A percentile compares a stretch with the other conserved stretches of the same genome.
phyloP scores from a whole-genome alignment of 2,888 invertebrate species.

The Byasa hedistus region DNA sequence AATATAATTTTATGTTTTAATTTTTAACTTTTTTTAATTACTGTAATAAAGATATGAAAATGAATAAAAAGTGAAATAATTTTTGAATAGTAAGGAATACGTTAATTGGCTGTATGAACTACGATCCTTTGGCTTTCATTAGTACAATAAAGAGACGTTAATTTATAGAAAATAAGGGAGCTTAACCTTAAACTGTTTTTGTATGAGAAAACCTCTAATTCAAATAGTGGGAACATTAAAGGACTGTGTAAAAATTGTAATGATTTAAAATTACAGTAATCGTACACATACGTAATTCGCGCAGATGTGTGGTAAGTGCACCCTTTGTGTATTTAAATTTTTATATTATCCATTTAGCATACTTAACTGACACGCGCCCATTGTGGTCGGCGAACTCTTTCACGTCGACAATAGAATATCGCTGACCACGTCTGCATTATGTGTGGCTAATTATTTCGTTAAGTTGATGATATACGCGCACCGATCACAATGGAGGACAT shows the following conservation, averaged over 20 bases:
- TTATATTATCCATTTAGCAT: conserved; percentile 48
- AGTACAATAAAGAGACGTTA: too few species aligned
- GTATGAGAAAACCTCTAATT: too few species aligned
- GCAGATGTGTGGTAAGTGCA: conserved; percentile 48
- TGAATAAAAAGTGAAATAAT: too few species aligned
- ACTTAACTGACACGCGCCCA: conserved; percentile 58
- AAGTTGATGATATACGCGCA: conserved; percentile 62
- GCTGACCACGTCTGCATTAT: conserved; percentile 61
- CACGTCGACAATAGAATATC: conserved; percentile 53
- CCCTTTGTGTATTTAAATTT: conserved; percentile 43
- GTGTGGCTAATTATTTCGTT: conserved; percentile 66
- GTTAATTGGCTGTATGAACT: too few species aligned
- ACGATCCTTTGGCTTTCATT: too few species aligned
- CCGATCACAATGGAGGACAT: conserved; percentile 45
- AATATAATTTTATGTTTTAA: too few species aligned
- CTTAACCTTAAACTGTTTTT: too few species aligned
- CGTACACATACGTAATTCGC: neutral
- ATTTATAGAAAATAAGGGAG: too few species aligned
- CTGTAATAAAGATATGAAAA: too few species aligned
- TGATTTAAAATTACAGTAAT: conserved; percentile 1
- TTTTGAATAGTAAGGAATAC: too few species aligned
- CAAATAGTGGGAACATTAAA: too few species aligned
- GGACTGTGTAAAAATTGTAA: neutral
- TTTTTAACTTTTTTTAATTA: too few species aligned
- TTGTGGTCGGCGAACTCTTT: conserved; percentile 60